A percentile compares a stretch with the other conserved stretches of the same genome.
phyloP scores from a whole-genome alignment of 2,888 invertebrate species.

The Cabera pusaria region DNA sequence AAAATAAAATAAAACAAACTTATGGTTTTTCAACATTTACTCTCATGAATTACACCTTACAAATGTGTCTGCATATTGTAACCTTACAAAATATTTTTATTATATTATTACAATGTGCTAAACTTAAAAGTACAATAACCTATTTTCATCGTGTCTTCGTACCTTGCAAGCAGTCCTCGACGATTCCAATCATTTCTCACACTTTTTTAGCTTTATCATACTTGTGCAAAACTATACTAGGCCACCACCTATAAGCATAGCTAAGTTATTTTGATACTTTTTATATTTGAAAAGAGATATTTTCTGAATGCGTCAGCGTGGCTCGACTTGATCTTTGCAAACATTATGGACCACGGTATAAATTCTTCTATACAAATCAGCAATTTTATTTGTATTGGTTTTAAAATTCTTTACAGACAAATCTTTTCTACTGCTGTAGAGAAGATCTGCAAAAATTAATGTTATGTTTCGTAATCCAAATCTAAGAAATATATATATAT shows the following conservation, averaged over 20 bases:
- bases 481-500: too few species aligned
- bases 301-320: too few species aligned
- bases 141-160: conserved; percentile 73
- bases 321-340: too few species aligned
- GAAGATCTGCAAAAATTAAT: too few species aligned
- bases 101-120: conserved; percentile 80
- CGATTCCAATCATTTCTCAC: conserved; percentile 21
- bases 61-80: conserved; percentile 80
- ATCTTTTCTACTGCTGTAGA: too few species aligned
- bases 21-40: conserved; percentile 74
- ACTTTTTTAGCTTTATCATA: conserved; percentile 12
- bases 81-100: conserved; percentile 76
- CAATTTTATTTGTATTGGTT: too few species aligned
- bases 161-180: conserved; percentile 73
- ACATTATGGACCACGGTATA: too few species aligned
- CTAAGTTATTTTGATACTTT: conserved; percentile 33
- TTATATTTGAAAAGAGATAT: conserved; percentile 1
- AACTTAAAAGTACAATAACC: conserved; percentile 72
- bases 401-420: too few species aligned
- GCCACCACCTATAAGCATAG: conserved; percentile 54
- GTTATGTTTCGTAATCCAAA: too few species aligned
- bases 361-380: too few species aligned
- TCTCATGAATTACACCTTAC: conserved; percentile 81
- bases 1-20: conserved; percentile 10
- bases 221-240: conserved; percentile 59